phyloP scores from a whole-genome alignment of 2,888 invertebrate species.

The Calameuta idolon region DNA sequence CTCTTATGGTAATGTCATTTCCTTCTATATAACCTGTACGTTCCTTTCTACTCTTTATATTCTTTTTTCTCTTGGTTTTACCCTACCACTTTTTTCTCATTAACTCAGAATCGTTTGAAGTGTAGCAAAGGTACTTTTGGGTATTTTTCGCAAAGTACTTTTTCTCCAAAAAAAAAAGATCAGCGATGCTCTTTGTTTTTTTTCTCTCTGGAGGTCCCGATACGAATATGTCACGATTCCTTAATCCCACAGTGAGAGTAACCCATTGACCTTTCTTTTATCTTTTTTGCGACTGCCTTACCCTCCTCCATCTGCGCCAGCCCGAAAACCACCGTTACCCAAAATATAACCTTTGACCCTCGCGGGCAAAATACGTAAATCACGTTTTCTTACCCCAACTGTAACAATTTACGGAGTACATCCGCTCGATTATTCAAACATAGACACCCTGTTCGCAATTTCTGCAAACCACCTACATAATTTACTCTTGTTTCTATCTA shows the following conservation, averaged over 20 bases:
- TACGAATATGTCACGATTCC: neutral
- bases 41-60: neutral
- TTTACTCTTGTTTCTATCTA: constrained; percentile 38
- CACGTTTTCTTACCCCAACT: constrained; percentile 40
- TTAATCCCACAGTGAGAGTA: neutral
- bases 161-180: neutral
- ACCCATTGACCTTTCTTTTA: neutral
- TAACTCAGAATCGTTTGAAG: neutral
- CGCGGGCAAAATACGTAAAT: constrained; percentile 29
- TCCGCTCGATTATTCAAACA: constrained; percentile 43
- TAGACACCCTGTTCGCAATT: constrained; percentile 30
- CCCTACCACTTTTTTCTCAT: neutral
- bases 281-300: neutral
- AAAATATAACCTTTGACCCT: neutral
- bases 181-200: neutral
- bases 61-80: neutral
- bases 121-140: neutral
- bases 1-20: neutral
- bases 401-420: constrained; percentile 43
- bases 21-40: neutral
- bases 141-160: neutral
- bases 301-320: neutral
- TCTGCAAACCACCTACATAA: constrained; percentile 46
- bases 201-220: neutral
- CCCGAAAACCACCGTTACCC: neutral